phyloP scores from a whole-genome alignment of 2,888 invertebrate genomes.

The Cryptosula pallasiana region DNA sequence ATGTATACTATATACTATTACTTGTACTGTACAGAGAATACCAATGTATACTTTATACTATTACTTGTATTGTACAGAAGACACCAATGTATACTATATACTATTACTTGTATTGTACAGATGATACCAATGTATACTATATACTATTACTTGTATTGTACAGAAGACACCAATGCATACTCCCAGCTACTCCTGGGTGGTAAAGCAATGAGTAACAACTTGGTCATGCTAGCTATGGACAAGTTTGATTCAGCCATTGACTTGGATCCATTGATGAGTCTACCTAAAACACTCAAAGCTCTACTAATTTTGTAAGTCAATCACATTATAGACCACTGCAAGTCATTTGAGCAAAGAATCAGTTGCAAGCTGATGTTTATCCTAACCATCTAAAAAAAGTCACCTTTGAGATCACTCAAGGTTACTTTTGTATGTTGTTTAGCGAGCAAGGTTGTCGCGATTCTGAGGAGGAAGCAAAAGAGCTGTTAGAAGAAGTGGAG shows the following conservation, averaged over 20 bases:
- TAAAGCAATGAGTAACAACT: neutral
- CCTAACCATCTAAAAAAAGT: too few species aligned
- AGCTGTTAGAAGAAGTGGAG: neutral
- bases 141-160: neutral
- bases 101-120: too few species aligned
- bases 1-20: too few species aligned
- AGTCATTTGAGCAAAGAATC: too few species aligned
- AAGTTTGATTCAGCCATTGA: neutral
- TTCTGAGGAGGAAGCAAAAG: neutral
- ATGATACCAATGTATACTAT: too few species aligned
- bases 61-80: too few species aligned
- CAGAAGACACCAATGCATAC: neutral
- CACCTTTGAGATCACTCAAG: too few species aligned
- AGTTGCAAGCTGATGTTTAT: too few species aligned
- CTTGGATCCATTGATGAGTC: neutral
- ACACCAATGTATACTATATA: too few species aligned
- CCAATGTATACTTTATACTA: too few species aligned
- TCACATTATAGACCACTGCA: neutral
- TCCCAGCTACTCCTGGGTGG: constrained; percentile 7
- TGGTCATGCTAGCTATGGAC: neutral
- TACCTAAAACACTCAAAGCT: constrained; percentile 12
- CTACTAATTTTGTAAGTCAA: neutral
- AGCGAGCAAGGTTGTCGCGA: neutral
- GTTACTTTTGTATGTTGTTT: too few species aligned
- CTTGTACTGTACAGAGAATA: too few species aligned